phyloP scores from a whole-genome alignment of 2,797 vertebrate species.

The Gambusia yucatana region DNA sequence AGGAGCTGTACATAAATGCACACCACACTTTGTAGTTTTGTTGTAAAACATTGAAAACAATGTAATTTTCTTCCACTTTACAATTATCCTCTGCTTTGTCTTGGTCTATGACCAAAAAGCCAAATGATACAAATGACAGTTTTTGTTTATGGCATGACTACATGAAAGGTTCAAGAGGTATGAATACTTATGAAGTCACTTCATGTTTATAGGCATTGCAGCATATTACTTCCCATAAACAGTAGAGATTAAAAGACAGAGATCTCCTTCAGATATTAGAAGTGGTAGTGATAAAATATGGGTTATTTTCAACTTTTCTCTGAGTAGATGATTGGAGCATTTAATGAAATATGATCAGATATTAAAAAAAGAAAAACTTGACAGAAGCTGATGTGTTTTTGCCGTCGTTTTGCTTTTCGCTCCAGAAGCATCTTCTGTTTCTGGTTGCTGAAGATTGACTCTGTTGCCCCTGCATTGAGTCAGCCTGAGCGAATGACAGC shows the following conservation, averaged over 20 bases:
- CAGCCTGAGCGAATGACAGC: constrained; percentile 40
- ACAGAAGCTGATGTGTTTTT: neutral
- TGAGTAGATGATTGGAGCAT: neutral
- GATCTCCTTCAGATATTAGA: no score
- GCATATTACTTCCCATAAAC: neutral
- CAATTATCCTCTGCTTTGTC: no score
- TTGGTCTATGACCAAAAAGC: no score
- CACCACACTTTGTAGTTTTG: no score
- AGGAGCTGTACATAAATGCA: no score
- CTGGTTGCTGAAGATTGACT: neutral
- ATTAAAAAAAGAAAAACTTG: neutral
- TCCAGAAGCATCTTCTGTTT: neutral
- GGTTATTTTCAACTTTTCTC: neutral
- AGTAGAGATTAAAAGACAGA: neutral
- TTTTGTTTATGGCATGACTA: neutral
- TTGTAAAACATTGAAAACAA: no score
- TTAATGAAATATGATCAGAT: neutral
- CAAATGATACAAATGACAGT: no score
- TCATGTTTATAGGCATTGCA: neutral
- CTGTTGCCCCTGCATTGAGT: constrained; percentile 24
- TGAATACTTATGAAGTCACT: neutral
- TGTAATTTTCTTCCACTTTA: no score
- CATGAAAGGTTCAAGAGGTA: neutral
- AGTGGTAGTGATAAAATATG: no score
- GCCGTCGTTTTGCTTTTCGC: neutral